Base-by-base conservation (phyloP, 2,797 vertebrate species). In the Semaprochilodus insignis region DNA sequence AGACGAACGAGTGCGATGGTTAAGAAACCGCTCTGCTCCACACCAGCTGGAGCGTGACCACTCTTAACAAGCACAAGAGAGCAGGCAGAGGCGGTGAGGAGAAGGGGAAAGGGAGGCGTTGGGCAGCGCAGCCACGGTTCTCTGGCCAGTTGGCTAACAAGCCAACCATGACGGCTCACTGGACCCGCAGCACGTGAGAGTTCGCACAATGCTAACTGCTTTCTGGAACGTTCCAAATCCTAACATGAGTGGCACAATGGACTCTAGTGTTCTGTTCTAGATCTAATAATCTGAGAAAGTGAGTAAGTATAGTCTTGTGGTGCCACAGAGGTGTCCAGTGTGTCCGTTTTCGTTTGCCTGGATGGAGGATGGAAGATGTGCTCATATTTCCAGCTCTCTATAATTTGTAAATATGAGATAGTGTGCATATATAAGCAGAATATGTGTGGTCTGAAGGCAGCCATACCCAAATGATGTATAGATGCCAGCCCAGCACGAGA, bases 1-100 rank as follows among this genome's bases (percentile, higher is more conserved):
- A 74, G 36, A 71, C 63, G 65, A 67, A 73, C n/a, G 65, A 72
- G 77, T 77, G 83, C 55, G 59, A 78, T 65, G 86, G 67, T 77
- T 82, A 76, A 80, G 83, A 73, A 80, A 77, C 74, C 31, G 74
- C 74, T 74, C 65, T 79, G 60, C 27, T 71, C 71, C 48, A 60
- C 72, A 73, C 81, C 84, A 85, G 81, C 81, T 85, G 81, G 81
- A 80, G 77, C 77, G 66, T 59, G 84, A 83, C 84, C 57, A 27
- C 52, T 82, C 84, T 31, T 85, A 85, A 85, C 80, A 74, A 82
- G 84, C 31, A 34, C 2, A 34, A 6, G 40, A 36, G 66, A 65
- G 85, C 65, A 69, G 80, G 67, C 74, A 81, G 60, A 48, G 81
- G 23, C 34, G 15, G 62, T 54, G 74, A 80, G 73, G 73, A 73